These are phyloP conservation scores for Echinops telfairi DNA, from an alignment of 2,113 vertebrate species.

Conservation along the genomic window DNA sequence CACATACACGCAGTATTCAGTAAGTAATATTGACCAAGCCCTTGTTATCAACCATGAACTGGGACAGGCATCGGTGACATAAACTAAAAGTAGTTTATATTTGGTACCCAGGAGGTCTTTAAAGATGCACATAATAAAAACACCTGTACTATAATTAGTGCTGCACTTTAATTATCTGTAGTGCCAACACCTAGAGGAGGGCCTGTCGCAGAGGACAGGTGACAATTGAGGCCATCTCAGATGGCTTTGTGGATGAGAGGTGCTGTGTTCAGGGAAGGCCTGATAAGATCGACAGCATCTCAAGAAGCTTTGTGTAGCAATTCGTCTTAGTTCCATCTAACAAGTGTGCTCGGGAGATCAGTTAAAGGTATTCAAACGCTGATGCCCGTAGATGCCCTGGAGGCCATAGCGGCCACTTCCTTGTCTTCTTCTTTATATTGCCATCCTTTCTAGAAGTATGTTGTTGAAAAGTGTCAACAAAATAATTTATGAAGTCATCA, in stretches of 20 bases:
- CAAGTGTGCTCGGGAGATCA: neutral
- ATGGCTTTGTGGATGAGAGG: neutral
- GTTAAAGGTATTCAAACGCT: neutral
- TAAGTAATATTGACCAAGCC: neutral
- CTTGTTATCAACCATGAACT: neutral
- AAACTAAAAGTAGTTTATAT: neutral
- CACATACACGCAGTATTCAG: neutral
- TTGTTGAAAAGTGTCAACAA: conserved; percentile 8
- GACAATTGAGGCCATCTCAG: neutral
- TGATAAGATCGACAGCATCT: neutral
- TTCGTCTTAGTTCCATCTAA: neutral
- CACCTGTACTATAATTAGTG: neutral
- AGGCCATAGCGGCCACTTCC: neutral
- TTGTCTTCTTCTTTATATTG: neutral
- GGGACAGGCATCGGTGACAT: neutral
- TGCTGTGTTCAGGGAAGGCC: neutral
- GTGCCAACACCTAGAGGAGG: neutral
- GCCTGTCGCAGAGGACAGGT: neutral
- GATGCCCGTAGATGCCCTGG: conserved; percentile 25
- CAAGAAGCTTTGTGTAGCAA: neutral
- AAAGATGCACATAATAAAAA: neutral
- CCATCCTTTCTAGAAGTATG: conserved; percentile 35
- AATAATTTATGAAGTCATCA: conserved; percentile 61
- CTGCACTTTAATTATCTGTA: neutral
- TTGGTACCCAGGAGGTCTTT: neutral